Conservation (phyloP, 1,140 invertebrate species). For the Pseudoatta argentina region DNA sequence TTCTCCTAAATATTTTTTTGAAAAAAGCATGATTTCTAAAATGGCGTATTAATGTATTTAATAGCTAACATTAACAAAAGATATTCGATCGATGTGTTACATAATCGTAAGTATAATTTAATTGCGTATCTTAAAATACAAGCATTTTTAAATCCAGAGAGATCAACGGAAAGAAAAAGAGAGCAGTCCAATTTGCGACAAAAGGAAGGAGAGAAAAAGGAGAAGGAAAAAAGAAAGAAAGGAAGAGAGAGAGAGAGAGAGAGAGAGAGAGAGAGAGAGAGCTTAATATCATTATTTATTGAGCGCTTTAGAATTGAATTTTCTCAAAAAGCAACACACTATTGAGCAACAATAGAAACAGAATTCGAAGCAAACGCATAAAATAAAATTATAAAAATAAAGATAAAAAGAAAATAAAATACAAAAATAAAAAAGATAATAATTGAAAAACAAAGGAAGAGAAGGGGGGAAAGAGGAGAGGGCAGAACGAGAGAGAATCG, state of each 20-base stretch:
- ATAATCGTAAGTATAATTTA: neutral
- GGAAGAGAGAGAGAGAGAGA: slow-evolving; percentile 15
- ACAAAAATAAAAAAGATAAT: too few species aligned
- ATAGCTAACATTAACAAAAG: neutral
- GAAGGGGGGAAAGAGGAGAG: too few species aligned
- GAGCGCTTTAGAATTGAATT: too few species aligned
- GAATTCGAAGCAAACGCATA: too few species aligned
- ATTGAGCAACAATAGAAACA: too few species aligned
- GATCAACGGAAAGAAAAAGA: slow-evolving; percentile 27
- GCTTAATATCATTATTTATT: slow-evolving; percentile 2
- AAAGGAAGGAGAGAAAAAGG: slow-evolving; percentile 21
- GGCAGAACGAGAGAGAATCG: slow-evolving; percentile 59
- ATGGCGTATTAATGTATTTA: neutral
- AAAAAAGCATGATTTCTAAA: neutral
- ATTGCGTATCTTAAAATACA: too few species aligned
- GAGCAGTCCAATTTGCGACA: slow-evolving; percentile 19
- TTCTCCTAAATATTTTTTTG: neutral
- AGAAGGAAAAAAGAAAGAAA: slow-evolving; percentile 43
- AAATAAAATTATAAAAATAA: too few species aligned
- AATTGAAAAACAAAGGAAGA: too few species aligned
- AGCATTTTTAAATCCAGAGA: neutral
- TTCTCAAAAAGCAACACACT: too few species aligned
- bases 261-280: slow-evolving; percentile 21
- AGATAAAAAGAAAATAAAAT: too few species aligned
- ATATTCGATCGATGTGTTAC: neutral